phyloP scores from a whole-genome alignment of 2,797 vertebrate genomes.

The Discoglossus pictus region DNA sequence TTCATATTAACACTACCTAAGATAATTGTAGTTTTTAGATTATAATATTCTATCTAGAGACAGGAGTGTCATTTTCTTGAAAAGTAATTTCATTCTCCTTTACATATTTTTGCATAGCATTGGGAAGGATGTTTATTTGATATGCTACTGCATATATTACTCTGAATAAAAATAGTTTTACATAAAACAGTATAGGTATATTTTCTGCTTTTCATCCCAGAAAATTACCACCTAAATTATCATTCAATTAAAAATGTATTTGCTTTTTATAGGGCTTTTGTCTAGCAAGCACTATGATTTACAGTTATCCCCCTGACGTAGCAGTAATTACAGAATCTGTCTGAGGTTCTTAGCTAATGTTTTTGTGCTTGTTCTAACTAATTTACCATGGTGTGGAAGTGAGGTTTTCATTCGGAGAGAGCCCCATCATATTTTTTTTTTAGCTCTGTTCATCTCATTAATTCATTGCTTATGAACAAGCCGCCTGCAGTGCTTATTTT shows the following conservation, averaged over 20 bases:
- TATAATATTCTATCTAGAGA: too few species aligned
- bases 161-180: too few species aligned
- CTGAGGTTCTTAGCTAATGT: conserved; percentile 3
- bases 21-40: too few species aligned
- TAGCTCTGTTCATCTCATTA: conserved; percentile 37
- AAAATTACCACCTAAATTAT: too few species aligned
- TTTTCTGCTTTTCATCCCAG: too few species aligned
- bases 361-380: not conserved
- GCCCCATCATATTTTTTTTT: conserved; percentile 2
- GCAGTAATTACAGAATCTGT: not conserved
- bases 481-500: conserved; percentile 37
- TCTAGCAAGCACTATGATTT: not conserved
- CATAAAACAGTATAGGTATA: too few species aligned
- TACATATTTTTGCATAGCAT: too few species aligned
- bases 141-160: too few species aligned
- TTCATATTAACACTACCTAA: too few species aligned
- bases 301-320: not conserved
- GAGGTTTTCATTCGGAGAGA: not conserved
- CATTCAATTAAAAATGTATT: not conserved
- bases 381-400: conserved; percentile 1
- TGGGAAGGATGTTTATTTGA: too few species aligned
- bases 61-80: too few species aligned
- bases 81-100: too few species aligned
- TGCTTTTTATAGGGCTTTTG: not conserved
- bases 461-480: conserved; percentile 44